Percentiles rank a stretch among this genome's conserved stretches.
These are phyloP conservation scores for Anaspis maculata DNA, from an alignment of 2,888 invertebrate species.

Conservation along the genomic window DNA sequence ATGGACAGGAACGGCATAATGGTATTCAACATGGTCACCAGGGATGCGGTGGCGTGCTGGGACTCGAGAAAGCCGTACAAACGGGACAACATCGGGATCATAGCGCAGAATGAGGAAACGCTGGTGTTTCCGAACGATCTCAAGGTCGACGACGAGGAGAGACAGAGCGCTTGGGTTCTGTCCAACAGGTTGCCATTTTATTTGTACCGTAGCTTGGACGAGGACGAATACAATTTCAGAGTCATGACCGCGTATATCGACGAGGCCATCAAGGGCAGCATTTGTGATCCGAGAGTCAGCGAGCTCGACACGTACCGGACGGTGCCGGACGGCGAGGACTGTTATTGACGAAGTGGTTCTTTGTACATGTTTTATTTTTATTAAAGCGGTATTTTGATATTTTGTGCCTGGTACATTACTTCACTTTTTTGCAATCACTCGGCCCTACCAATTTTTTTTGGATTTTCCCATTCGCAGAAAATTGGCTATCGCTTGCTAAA, in stretches of 20 bases:
- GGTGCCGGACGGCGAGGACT: slow-evolving; percentile 19
- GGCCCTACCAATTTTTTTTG: too few species aligned
- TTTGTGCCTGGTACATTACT: too few species aligned
- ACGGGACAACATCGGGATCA: slow-evolving; percentile 52
- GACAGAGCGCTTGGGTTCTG: slow-evolving; percentile 68
- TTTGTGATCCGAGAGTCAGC: slow-evolving; percentile 56
- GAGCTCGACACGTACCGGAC: slow-evolving; percentile 15
- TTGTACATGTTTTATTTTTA: too few species aligned
- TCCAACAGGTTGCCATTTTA: slow-evolving; percentile 68
- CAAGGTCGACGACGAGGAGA: slow-evolving; percentile 60
- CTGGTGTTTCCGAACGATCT: slow-evolving; percentile 76
- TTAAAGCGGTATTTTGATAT: too few species aligned
- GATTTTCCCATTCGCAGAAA: too few species aligned
- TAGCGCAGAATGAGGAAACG: slow-evolving; percentile 54
- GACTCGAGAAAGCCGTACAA: slow-evolving; percentile 63
- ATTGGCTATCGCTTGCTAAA: too few species aligned
- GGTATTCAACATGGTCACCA: slow-evolving; percentile 71
- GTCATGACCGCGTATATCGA: slow-evolving; percentile 58
- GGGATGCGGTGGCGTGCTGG: slow-evolving; percentile 74
- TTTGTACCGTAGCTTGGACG: slow-evolving; percentile 56
- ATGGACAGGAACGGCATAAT: slow-evolving; percentile 64
- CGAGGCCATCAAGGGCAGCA: slow-evolving; percentile 56
- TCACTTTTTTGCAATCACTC: too few species aligned
- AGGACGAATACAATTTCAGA: slow-evolving; percentile 62
- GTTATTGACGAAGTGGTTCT: slow-evolving; percentile 16